These are phyloP conservation scores for Lasius platythorax DNA, from an alignment of 2,888 invertebrate species.

Conservation along the genomic window DNA sequence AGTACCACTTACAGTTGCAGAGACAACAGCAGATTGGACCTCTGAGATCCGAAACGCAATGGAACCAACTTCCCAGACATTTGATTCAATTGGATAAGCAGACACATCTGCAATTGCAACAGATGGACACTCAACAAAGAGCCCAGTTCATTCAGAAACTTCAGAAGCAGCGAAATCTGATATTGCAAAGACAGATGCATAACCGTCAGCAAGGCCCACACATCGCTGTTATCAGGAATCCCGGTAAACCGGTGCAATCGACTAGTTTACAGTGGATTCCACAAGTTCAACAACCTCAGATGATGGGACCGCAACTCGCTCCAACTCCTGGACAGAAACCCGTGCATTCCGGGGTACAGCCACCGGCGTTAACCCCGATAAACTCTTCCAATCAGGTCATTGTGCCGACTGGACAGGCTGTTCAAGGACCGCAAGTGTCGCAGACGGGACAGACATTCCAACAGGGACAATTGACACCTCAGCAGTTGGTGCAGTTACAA, in stretches of 20 bases:
- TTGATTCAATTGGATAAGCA: constrained; percentile 94
- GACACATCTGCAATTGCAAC: constrained; percentile 93
- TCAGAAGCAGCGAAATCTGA: constrained; percentile 89
- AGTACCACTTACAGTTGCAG: constrained; percentile 87
- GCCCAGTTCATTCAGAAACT: constrained; percentile 93
- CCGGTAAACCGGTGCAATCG: constrained; percentile 89
- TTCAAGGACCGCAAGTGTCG: constrained; percentile 76
- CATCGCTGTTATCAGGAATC: constrained; percentile 90
- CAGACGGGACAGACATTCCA: constrained; percentile 82
- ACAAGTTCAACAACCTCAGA: constrained; percentile 89
- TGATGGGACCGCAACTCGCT: constrained; percentile 87
- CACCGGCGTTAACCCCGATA: constrained; percentile 83
- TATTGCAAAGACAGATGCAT: constrained; percentile 88
- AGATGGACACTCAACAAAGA: constrained; percentile 93
- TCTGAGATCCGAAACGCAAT: constrained; percentile 82
- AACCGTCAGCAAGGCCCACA: constrained; percentile 88
- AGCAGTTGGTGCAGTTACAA: constrained; percentile 86
- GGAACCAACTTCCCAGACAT: constrained; percentile 88
- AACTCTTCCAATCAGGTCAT: constrained; percentile 81
- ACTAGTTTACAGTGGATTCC: constrained; percentile 89
- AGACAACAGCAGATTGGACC: constrained; percentile 84
- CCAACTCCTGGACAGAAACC: constrained; percentile 81
- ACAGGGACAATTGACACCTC: constrained; percentile 84
- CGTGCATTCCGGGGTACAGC: constrained; percentile 82
- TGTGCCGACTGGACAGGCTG: constrained; percentile 77